These are phyloP conservation scores for Eurytoma adleriae DNA, from an alignment of 2,888 invertebrate species.

Conservation along the genomic window DNA sequence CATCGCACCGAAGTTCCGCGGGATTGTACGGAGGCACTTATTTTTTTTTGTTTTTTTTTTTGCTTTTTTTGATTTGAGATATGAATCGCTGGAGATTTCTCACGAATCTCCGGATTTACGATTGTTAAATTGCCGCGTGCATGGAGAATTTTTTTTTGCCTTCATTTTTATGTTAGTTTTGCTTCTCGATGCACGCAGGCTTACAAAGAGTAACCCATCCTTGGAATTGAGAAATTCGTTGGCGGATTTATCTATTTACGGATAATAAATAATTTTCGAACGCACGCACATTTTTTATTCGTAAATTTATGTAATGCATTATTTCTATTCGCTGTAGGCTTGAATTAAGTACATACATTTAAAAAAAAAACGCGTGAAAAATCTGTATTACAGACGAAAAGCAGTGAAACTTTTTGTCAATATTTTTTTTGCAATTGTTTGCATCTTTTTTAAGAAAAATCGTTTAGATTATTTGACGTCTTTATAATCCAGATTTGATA, in stretches of 20 bases:
- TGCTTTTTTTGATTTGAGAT: constrained; percentile 25
- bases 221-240: constrained; percentile 36
- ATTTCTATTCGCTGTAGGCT: constrained; percentile 4
- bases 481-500: too few species aligned
- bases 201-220: not conserved
- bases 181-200: not conserved
- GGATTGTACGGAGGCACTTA: not conserved
- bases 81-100: not conserved
- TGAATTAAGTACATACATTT: constrained; percentile 2
- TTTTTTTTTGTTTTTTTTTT: not conserved
- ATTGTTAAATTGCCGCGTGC: not conserved
- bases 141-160: not conserved
- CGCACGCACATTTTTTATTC: not conserved
- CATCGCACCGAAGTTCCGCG: constrained; percentile 19
- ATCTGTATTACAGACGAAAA: too few species aligned
- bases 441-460: too few species aligned
- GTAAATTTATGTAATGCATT: not conserved
- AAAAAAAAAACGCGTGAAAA: not conserved
- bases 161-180: not conserved
- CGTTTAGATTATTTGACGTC: too few species aligned
- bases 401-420: too few species aligned
- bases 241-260: not conserved
- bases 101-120: not conserved
- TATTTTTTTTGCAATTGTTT: too few species aligned
- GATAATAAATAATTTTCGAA: constrained; percentile 40